Percentiles rank a stretch among this genome's conserved stretches.
phyloP scores from a whole-genome alignment of 2,797 vertebrate genomes.

The Sciurus carolinensis region DNA sequence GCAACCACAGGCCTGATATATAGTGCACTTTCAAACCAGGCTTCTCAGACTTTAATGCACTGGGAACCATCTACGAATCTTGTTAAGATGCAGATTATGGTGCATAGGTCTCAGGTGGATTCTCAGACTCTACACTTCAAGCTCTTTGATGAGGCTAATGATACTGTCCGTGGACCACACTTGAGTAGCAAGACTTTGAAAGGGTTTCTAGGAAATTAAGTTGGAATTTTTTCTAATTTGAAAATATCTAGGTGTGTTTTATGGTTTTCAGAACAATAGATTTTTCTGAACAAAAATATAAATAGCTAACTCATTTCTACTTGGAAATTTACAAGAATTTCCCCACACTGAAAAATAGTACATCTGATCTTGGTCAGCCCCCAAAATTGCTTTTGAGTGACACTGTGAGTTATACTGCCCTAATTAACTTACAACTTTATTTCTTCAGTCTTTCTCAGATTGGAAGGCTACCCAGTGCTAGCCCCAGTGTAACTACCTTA shows the following conservation, averaged over 20 bases:
- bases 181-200: slow-evolving; percentile 23
- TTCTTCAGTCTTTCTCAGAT: slow-evolving; percentile 25
- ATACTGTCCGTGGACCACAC: neutral
- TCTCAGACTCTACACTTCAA: neutral
- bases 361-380: neutral
- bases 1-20: neutral
- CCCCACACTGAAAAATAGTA: neutral
- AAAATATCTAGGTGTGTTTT: neutral
- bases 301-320: neutral
- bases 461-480: neutral
- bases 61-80: neutral
- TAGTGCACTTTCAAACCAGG: neutral
- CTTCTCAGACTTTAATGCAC: neutral
- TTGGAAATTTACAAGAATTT: slow-evolving; percentile 36
- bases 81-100: neutral
- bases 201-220: slow-evolving; percentile 37
- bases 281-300: neutral
- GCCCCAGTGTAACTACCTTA: neutral
- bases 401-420: neutral
- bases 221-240: neutral
- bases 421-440: neutral
- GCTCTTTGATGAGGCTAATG: neutral
- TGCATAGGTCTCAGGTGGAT: neutral
- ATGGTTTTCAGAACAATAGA: neutral
- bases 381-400: neutral